A percentile compares a stretch with the other conserved stretches of the same genome.
These are phyloP conservation scores for Latrodectus geometricus DNA, from an alignment of 1,140 invertebrate species.

Conservation along the genomic window DNA sequence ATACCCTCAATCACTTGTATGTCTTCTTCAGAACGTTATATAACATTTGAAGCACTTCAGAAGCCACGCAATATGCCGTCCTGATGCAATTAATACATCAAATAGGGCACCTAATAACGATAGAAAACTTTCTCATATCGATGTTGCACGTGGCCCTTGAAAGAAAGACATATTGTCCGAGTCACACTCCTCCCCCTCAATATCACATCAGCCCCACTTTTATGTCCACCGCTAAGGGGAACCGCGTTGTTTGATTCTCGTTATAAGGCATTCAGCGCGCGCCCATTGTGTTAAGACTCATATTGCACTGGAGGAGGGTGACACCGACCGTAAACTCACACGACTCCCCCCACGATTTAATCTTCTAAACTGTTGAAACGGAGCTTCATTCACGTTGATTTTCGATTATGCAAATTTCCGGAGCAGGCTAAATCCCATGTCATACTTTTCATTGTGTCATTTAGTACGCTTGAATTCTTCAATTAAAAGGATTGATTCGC, in stretches of 20 bases:
- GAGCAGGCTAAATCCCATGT: no score
- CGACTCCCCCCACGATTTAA: neutral
- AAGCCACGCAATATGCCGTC: no score
- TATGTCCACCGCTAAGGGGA: conserved; percentile 1
- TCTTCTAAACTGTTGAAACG: neutral
- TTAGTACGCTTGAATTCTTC: no score
- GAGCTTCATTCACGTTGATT: no score
- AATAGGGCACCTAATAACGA: neutral
- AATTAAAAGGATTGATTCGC: no score
- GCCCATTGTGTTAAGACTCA: neutral
- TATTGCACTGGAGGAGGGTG: neutral
- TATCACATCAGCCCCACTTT: neutral
- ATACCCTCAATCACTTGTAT: no score
- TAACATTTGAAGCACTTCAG: no score
- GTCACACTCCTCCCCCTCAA: neutral
- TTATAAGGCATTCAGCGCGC: neutral
- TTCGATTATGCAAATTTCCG: no score
- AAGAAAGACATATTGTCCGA: conserved; percentile 4
- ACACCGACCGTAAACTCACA: neutral
- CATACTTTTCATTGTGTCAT: no score
- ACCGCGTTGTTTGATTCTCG: conserved; percentile 34
- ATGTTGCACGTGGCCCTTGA: conserved; percentile 1
- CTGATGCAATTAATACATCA: neutral
- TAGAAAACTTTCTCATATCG: neutral
- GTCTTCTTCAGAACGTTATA: no score